Percentiles rank a stretch among this genome's conserved stretches.
These are phyloP conservation scores for Probosciger aterrimus DNA, from an alignment of 2,113 vertebrate genomes.

Conservation along the genomic window DNA sequence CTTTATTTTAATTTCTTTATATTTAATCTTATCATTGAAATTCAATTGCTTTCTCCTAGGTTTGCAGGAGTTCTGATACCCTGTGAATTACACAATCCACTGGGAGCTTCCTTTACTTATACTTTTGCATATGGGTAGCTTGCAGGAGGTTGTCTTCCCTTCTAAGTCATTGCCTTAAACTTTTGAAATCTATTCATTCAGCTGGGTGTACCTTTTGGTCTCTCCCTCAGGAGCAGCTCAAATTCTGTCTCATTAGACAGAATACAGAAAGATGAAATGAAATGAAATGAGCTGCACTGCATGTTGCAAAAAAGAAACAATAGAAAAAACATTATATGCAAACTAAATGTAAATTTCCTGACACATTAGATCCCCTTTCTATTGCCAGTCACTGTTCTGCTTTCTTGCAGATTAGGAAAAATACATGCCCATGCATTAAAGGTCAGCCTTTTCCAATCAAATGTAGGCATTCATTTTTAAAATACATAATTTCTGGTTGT, in stretches of 20 bases:
- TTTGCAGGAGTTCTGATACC: background rate
- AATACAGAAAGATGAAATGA: background rate
- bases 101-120: slow-evolving; percentile 5
- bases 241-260: background rate
- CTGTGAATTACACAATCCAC: background rate
- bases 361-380: background rate
- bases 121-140: background rate
- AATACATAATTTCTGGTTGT: background rate
- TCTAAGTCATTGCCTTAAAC: background rate
- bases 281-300: background rate
- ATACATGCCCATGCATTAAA: background rate
- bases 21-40: slow-evolving; percentile 6
- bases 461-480: background rate
- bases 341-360: background rate
- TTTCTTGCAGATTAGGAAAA: background rate
- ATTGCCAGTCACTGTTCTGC: background rate
- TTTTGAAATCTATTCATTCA: background rate
- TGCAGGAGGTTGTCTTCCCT: background rate
- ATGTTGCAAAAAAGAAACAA: background rate
- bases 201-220: background rate
- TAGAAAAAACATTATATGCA: background rate
- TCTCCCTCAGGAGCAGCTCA: background rate
- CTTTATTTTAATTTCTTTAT: background rate
- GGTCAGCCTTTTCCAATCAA: background rate
- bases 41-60: background rate